A percentile compares a stretch with the other conserved stretches of the same genome.
Conservation (phyloP, 2,888 invertebrate genomes). For the Catocala fraxini region DNA sequence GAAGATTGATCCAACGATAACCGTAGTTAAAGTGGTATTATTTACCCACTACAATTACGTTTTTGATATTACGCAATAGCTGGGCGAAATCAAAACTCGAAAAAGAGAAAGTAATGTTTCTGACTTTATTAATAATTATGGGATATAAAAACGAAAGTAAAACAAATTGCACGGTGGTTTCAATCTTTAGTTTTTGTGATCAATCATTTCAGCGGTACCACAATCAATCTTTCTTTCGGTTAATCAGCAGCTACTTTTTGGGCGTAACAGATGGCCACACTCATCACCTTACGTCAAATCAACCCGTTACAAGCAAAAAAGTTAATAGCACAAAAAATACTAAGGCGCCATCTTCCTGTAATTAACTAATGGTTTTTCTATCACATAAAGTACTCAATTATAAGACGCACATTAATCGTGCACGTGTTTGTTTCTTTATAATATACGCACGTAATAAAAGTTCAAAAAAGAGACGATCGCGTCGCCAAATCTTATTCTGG, state of each 20-base stretch:
- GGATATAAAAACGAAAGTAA: slow-evolving; percentile 73
- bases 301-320: slow-evolving; percentile 19
- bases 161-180: slow-evolving; percentile 70
- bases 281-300: slow-evolving; percentile 31
- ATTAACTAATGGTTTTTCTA: not conserved
- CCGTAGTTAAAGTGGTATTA: slow-evolving; percentile 45
- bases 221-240: slow-evolving; percentile 34
- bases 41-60: slow-evolving; percentile 36
- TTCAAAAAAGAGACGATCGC: slow-evolving; percentile 17
- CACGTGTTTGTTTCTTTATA: not conserved
- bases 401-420: not conserved
- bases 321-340: not conserved
- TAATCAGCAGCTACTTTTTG: slow-evolving; percentile 33
- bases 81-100: slow-evolving; percentile 58
- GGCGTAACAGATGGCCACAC: slow-evolving; percentile 30
- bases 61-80: slow-evolving; percentile 55
- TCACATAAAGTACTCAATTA: not conserved
- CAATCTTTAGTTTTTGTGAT: slow-evolving; percentile 60
- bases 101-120: slow-evolving; percentile 74
- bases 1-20: slow-evolving; percentile 47
- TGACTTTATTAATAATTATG: slow-evolving; percentile 68
- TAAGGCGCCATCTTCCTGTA: not conserved
- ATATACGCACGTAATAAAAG: not conserved
- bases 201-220: slow-evolving; percentile 58
- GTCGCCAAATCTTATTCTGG: slow-evolving; percentile 14